Conservation (phyloP, 2,113 vertebrate species). For the Isichthys henryi region DNA sequence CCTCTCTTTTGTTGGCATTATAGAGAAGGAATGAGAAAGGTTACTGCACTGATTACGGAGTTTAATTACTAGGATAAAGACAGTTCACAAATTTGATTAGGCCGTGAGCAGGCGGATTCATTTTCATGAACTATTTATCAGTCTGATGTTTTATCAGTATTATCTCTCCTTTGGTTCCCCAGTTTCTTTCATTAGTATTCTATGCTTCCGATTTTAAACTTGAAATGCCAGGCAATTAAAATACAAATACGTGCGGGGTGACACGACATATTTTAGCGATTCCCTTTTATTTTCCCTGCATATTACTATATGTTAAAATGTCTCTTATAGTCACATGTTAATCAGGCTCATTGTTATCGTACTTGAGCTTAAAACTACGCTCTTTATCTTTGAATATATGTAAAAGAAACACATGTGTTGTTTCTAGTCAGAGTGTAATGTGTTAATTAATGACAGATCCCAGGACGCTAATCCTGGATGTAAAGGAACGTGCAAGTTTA, state of each 20-base stretch:
- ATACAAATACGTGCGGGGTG: background rate
- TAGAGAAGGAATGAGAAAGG: background rate
- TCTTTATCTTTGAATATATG: background rate
- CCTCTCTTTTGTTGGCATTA: background rate
- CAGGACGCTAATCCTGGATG: background rate
- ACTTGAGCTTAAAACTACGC: background rate
- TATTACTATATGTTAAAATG: background rate
- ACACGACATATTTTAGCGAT: background rate
- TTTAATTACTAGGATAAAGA: conserved; percentile 15
- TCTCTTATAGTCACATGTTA: background rate
- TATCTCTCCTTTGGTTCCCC: background rate
- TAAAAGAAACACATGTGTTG: background rate
- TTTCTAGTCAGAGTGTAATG: background rate
- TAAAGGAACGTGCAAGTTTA: conserved; percentile 14
- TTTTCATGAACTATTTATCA: conserved; percentile 15
- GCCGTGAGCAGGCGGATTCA: conserved; percentile 8
- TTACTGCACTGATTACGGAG: conserved; percentile 6
- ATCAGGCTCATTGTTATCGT: background rate
- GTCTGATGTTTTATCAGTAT: background rate
- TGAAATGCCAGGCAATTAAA: conserved; percentile 12
- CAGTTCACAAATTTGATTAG: conserved; percentile 17
- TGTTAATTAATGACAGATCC: conserved; percentile 14
- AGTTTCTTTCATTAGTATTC: conserved; percentile 4
- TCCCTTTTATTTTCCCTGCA: background rate
- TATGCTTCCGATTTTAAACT: background rate